Base-by-base conservation (phyloP, 2,797 vertebrate genomes). In the Chaetophractus vellerosus region DNA sequence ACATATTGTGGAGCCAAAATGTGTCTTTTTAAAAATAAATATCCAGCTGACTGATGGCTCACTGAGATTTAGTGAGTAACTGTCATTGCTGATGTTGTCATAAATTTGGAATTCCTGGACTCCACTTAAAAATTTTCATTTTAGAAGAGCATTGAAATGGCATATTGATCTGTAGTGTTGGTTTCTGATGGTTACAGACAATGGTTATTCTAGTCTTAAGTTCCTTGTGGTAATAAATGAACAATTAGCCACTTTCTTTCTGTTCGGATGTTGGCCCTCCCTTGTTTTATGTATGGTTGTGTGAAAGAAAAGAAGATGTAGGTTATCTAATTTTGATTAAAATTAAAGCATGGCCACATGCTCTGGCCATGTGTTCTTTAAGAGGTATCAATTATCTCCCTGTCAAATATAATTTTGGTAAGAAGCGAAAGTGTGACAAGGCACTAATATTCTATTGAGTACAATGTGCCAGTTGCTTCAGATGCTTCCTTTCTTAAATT, bases 61-160 rank as follows among this genome's bases (percentile, higher is more conserved):
- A 75, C 63, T 69, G 68, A 80, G 79, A 93, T 69, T 75, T 63
- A 85, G 76, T 68, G 69, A 90, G 31, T 68, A 85, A 50, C 6
- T 84, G 24, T 2, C 87, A 8, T 61, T 69, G 33, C 19, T 69
- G 61, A 82, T 76, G 24, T 57, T 38, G 31, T 82, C 69, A 68
- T 94, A 94, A 88, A 88, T 84, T 76, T 85, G 76, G 45, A 90
- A 88, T 92, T 88, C 26, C 33, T 79, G 19, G 89, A 64, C 5
- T 79, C 41, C 41, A 64, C 50, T 85, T 55, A 95, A 71, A 33
- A 76, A 38, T 87, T 79, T 95, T 83, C 66, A 26, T 76, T 94
- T 48, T 14, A 68, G 7, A 79, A 41, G n/a, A 68, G 31, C 0
- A 31, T 78, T 74, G 55, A 93, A 72, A 66, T n/a, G 59, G 28